Evolutionary conservation across 2,888 invertebrate genomes (phyloP), one percentile per base, ranked within the genome.

Genomic region (Chydorus sphaericus): DNA sequence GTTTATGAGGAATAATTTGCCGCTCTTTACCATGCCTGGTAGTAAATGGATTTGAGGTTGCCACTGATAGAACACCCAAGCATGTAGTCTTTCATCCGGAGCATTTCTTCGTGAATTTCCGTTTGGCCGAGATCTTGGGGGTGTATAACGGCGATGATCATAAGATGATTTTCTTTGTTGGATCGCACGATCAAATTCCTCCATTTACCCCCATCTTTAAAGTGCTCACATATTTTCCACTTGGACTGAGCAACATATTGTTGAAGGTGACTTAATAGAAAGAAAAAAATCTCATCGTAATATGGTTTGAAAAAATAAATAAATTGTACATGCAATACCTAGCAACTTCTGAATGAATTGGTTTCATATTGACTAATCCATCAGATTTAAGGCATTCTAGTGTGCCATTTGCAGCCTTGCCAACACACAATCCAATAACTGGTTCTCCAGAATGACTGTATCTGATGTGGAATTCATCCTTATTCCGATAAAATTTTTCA

Each of bases 161-260:
- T 71, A 14, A 70, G 62, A 60, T 71, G 68, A 30, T 68, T 67
- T 8, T 60, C 58, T 11, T 66, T 65, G 57, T 73, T 70, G 8
- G 68, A 73, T 11, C 77, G 66, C 16, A 77, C 70, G 2, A 71
- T 66, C 50, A 77, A 60, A 62, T 69, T 69, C 59, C 73, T 66
- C 77, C 77, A 78, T 64, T 73, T 66, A 6, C 78, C 78, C 5
- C 67, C 65, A 39, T 70, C 66, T 26, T 65, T 64, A 59, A 70
- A 69, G 48, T 71, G 70, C 57, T 69, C 65, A 62, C 70, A 74
- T 3, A 69, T 67, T n/a, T 55, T 56, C 29, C 65, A 59, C 2
- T 62, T 55, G n/a, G 66, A 72, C 11, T 63, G 58, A 49, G 68
- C 66, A 16, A 68, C 60, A 60, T 71, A 70, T 18, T 65, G 60